Evolutionary conservation across 2,888 invertebrate species (phyloP), one percentile per base, ranked within the genome.

Genomic region (Sphaerophoria taeniata): DNA sequence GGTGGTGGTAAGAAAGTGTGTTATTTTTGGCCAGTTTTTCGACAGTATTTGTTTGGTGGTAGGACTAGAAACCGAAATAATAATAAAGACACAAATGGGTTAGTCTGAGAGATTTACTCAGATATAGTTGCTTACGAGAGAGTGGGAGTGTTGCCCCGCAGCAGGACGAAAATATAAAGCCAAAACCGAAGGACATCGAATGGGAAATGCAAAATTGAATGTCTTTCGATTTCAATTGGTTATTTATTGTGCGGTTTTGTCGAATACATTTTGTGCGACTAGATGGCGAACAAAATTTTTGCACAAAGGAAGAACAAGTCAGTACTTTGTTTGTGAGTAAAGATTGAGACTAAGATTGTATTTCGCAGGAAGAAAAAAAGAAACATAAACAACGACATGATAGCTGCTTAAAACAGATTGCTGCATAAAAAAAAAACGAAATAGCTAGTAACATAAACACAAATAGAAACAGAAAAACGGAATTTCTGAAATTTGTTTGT

Each of bases 171-270:
- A n/a, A n/a, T n/a, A 36, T 6, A 43, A 9, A 43, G 39, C 2
- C 7, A 5, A 43, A 43, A 43, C 3, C 39, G 4, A 43, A 12
- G 71, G 60, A 76, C 65, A 67, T 34, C 45, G 61, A 63, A 49
- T n/a, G 47, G 49, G 31, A 83, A 45, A 77, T 69, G 63, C 63
- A 77, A 83, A 82, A 77, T 67, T 77, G 69, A 77, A 83, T 77
- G 82, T 83, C 72, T 45, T 83, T 83, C 63, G 39, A 76, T 76
- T 76, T 77, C 77, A 73, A 83, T 83, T 83, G 77, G 73, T 70
- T 70, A 65, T 81, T 81, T 75, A 55, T 65, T 47, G 34, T 70
- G 53, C 24, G 80, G 56, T 75, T 65, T 53, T 81, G 63, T 39
- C 63, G 33, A 61, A 69, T 49, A 67, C 34, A 43, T 6, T 4